phyloP scores from a whole-genome alignment of 2,797 vertebrate genomes.

The Miichthys miiuy region DNA sequence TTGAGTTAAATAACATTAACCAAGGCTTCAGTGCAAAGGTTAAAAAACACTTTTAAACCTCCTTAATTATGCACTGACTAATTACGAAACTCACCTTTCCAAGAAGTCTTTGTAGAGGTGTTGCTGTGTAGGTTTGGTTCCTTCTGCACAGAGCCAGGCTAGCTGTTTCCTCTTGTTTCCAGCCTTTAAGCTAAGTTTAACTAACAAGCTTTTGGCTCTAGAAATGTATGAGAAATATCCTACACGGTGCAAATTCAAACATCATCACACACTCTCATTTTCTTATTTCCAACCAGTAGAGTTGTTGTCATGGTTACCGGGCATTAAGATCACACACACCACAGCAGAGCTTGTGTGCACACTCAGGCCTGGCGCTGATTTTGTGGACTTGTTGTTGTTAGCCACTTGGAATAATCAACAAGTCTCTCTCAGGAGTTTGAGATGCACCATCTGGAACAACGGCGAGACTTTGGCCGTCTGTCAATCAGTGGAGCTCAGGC shows the following conservation, averaged over 20 bases:
- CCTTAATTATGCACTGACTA: no score
- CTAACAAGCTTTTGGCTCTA: neutral
- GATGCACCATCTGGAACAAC: conserved; percentile 58
- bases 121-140: neutral
- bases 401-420: conserved; percentile 54
- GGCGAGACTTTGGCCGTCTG: conserved; percentile 20
- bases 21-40: no score
- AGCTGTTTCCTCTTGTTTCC: neutral
- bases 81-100: no score
- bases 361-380: neutral
- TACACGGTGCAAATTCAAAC: neutral
- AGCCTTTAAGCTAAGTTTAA: neutral
- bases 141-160: neutral
- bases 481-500: conserved; percentile 30
- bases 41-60: no score
- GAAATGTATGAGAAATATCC: neutral
- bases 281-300: neutral
- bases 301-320: conserved; percentile 24
- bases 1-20: no score
- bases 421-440: conserved; percentile 41
- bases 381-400: conserved; percentile 42
- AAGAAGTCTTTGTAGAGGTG: neutral
- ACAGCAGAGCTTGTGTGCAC: conserved; percentile 7
- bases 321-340: conserved; percentile 9
- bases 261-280: neutral